Evolutionary conservation across 2,888 invertebrate genomes (phyloP), one percentile per base, ranked within the genome.

Genomic region (Netelia fuscicornis): DNA sequence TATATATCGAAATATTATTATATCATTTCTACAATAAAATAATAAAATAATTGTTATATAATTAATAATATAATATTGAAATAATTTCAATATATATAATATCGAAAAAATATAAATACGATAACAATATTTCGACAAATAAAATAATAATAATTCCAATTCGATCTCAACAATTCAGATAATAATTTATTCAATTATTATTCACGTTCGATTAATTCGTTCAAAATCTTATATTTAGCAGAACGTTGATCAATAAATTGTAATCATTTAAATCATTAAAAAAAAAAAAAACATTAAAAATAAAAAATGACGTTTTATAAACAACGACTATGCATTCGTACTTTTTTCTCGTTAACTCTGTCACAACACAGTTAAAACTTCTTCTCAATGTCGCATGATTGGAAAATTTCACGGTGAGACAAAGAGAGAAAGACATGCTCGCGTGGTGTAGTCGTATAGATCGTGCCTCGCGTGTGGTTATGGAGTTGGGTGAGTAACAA

Each of bases 401-500:
- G 30, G 20, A n/a, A 58, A 81, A 81, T 75, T 78, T 79, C 52
- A 75, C 52, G 78, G 68, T 75, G 70, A 48, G 48, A 48, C 13
- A 48, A 6, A 48, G 10, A 48, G 48, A 48, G 13, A 13, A 6
- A 48, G 48, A 48, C 1, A 48, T 17, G 13, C 54, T 54, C 54
- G 54, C 13, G 52, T 52, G 54, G 23, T 30, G 30, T 30, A 30
- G 30, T 5, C 30, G 30, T 30, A 30, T 72, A 48, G 65, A 72
- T 60, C 60, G 71, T 58, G 80, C 17, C 80, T 68, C 67, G 37
- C 83, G 62, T 71, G 71, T 65, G 76, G 64, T 85, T 83, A 85
- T 85, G 83, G 81, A 85, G 83, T 85, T 72, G 17, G 79, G 76
- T 74, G 80, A 74, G 68, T 85, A 80, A 85, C 85, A 83, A 80